Base-by-base conservation (phyloP, 1,140 invertebrate genomes). In the Popillia japonica region DNA sequence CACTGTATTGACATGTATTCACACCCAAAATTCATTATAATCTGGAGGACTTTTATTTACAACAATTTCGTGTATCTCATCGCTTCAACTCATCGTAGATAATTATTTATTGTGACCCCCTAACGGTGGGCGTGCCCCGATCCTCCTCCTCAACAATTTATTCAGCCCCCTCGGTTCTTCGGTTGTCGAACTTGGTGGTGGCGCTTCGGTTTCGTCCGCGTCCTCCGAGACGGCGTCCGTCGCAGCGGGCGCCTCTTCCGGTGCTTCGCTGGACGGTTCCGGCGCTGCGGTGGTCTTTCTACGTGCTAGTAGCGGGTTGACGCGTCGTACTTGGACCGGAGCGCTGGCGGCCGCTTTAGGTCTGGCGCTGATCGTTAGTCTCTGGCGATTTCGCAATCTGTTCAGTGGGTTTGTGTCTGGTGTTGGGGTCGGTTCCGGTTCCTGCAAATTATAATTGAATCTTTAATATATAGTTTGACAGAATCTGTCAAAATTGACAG, bases 91-190 rank as follows among this genome's bases (percentile, higher is more conserved):
- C 22, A 9, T 64, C 17, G 6, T 17, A 10, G 22, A n/a, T 64
- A 64, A 64, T 64, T 64, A 64, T 41, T 73, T 73, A 34, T 40
- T 79, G 22, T 48, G 20, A n/a, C 88, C 88, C 82, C 90, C 91
- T 3, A 90, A 90, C 79, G 89, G 89, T 86, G 90, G 86, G 34
- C 88, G 83, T 20, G 88, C 84, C 84, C 91, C 84, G 84, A 91
- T 88, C 79, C 91, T 89, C 81, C 92, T 88, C 41, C 90, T 89
- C 6, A 92, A 79, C 8, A 92, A 84, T 77, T 89, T 88, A 59
- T 89, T 89, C 9, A 92, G 82, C 23, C 91, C 90, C 80, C 89
- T 87, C 9, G 90, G 89, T 79, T 90, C 89, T 77, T 90, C 89
- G 0, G 89, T 86, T 41, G 86, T 88, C 0, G 86, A 85, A 40